Evolutionary conservation across 2,797 vertebrate species (phyloP).

Genomic region (Coccyzus lansbergi): DNA sequence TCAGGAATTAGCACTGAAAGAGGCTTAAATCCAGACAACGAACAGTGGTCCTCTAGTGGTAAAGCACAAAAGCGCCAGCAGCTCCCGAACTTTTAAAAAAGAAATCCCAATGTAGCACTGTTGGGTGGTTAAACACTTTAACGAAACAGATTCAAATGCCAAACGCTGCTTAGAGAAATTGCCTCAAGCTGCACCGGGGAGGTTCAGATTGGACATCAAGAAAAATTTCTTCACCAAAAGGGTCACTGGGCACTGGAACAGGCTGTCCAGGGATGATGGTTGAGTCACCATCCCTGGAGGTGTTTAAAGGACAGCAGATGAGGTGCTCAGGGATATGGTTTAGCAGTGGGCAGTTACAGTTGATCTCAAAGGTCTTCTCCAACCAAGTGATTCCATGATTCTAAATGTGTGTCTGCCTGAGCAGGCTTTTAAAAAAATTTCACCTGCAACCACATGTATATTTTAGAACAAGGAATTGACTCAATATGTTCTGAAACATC

Average conservation of each 20-base stretch:
- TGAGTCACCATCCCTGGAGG: no score
- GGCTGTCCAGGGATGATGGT: no score
- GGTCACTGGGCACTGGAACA: no score
- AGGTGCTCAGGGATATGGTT: no score
- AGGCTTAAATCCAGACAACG: not conserved
- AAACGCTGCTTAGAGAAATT: not conserved
- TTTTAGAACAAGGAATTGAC: not conserved
- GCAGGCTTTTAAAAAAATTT: not conserved
- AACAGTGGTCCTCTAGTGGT: conserved; percentile 49
- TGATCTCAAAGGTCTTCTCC: no score
- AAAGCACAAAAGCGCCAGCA: not conserved
- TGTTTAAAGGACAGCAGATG: no score
- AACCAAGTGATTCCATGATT: no score
- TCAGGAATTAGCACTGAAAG: accelerated
- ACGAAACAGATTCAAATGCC: not conserved
- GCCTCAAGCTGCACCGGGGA: no score
- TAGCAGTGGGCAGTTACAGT: no score
- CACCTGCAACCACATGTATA: not conserved
- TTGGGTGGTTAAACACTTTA: accelerated
- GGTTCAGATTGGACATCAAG: no score
- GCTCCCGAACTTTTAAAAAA: not conserved
- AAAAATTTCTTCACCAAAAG: no score
- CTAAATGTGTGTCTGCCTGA: not conserved
- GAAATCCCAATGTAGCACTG: not conserved
- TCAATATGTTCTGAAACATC: not conserved